A percentile compares a stretch with the other conserved stretches of the same genome.
Evolutionary conservation across 2,113 vertebrate species (phyloP).

Genomic region (Xiphorhynchus elegans): DNA sequence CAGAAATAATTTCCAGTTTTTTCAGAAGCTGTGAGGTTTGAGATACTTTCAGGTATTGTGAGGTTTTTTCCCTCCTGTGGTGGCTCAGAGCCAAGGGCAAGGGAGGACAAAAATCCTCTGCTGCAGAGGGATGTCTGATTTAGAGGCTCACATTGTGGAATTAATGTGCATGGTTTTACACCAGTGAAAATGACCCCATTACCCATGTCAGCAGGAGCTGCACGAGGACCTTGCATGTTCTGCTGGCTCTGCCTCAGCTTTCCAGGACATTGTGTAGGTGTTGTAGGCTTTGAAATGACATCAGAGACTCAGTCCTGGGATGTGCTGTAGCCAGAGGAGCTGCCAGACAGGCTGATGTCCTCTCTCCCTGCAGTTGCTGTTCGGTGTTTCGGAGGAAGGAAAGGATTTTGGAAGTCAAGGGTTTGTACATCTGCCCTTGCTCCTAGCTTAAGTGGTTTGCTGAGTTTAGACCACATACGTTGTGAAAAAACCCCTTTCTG

Average conservation of each 20-base stretch:
- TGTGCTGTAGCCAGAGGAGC: background rate
- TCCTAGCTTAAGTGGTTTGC: background rate
- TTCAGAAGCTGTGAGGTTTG: background rate
- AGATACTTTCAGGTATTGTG: background rate
- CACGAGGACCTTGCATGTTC: rapidly evolving
- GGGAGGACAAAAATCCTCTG: background rate
- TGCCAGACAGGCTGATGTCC: background rate
- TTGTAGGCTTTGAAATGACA: background rate
- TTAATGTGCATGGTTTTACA: background rate
- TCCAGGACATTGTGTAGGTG: background rate
- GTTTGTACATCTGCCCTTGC: background rate
- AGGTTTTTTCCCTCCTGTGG: background rate
- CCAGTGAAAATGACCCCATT: background rate
- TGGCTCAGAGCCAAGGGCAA: background rate
- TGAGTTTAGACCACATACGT: background rate
- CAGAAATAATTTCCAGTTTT: background rate
- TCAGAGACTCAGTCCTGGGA: background rate
- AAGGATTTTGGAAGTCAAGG: background rate
- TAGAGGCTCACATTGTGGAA: background rate
- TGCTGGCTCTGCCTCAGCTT: background rate
- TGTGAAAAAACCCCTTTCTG: background rate
- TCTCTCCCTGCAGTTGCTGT: background rate
- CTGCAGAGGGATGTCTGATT: background rate
- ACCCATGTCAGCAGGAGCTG: background rate
- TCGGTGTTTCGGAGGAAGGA: background rate